Conservation (phyloP, 1,140 invertebrate species). For the Sycobia sp. region DNA sequence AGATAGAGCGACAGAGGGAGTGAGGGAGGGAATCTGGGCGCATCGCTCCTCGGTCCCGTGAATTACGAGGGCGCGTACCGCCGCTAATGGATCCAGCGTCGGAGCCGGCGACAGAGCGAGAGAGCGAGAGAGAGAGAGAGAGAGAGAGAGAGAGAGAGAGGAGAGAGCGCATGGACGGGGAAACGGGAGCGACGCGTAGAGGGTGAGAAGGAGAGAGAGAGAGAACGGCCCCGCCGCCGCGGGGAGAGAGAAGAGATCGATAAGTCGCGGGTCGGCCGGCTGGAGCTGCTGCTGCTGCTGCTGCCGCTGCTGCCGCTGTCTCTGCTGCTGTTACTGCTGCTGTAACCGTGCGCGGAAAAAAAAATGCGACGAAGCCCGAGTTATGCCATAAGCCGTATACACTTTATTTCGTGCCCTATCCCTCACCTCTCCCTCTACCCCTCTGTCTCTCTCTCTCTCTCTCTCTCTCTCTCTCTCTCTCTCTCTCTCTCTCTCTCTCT, state of each 20-base stretch:
- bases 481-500: constrained; percentile 6
- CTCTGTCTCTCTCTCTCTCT: not conserved
- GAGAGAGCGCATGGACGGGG: not conserved
- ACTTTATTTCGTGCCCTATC: not conserved
- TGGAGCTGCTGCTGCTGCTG: constrained; percentile 16
- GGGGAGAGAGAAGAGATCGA: constrained; percentile 30
- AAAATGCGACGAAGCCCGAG: constrained; percentile 4
- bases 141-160: not conserved
- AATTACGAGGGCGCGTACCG: constrained; percentile 26
- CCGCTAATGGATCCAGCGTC: constrained; percentile 31
- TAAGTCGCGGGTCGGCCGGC: constrained; percentile 25
- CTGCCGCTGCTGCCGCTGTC: constrained; percentile 21
- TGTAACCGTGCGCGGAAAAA: constrained; percentile 12
- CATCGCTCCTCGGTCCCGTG: not conserved
- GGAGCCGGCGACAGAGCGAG: constrained; percentile 9
- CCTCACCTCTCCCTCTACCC: too few species aligned
- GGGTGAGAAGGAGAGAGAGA: not conserved
- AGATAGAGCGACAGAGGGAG: too few species aligned
- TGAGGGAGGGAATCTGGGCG: too few species aligned
- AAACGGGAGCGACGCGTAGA: not conserved
- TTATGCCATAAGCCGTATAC: too few species aligned
- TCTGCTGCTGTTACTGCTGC: constrained; percentile 21
- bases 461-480: not conserved
- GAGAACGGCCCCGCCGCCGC: constrained; percentile 4
- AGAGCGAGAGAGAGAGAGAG: not conserved